Percentiles rank a stretch among this genome's conserved stretches.
These are phyloP conservation scores for Allolobophora icterica DNA, from an alignment of 2,888 invertebrate species.

Conservation along the genomic window DNA sequence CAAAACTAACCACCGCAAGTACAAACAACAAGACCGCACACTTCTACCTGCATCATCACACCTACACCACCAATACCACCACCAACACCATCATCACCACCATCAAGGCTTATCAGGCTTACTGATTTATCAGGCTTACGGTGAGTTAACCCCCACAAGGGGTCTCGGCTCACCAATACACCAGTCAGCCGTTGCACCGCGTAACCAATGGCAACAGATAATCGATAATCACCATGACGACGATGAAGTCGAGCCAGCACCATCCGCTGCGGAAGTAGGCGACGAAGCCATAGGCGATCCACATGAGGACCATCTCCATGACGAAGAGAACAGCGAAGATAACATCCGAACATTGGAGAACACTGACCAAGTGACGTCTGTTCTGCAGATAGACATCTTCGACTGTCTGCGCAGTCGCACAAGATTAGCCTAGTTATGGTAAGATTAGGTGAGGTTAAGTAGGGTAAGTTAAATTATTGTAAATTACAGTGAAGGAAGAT, in stretches of 20 bases:
- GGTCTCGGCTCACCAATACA: too few species aligned
- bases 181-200: too few species aligned
- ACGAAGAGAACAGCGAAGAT: constrained; percentile 98
- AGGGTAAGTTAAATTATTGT: neutral
- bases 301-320: constrained; percentile 97
- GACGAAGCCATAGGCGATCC: constrained; percentile 93
- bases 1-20: neutral
- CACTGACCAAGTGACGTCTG: constrained; percentile 80
- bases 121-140: too few species aligned
- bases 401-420: constrained; percentile 13
- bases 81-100: neutral
- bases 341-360: constrained; percentile 75
- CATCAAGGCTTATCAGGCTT: too few species aligned
- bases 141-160: too few species aligned
- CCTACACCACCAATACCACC: neutral
- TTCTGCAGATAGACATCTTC: constrained; percentile 93
- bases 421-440: neutral
- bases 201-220: too few species aligned
- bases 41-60: too few species aligned
- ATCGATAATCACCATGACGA: constrained; percentile 82
- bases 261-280: constrained; percentile 98
- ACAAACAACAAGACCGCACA: too few species aligned
- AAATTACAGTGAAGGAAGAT: neutral
- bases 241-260: constrained; percentile 99
- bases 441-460: neutral